A percentile compares a stretch with the other conserved stretches of the same genome.
phyloP scores from a whole-genome alignment of 2,888 invertebrate genomes.

The Apodemia duryi region DNA sequence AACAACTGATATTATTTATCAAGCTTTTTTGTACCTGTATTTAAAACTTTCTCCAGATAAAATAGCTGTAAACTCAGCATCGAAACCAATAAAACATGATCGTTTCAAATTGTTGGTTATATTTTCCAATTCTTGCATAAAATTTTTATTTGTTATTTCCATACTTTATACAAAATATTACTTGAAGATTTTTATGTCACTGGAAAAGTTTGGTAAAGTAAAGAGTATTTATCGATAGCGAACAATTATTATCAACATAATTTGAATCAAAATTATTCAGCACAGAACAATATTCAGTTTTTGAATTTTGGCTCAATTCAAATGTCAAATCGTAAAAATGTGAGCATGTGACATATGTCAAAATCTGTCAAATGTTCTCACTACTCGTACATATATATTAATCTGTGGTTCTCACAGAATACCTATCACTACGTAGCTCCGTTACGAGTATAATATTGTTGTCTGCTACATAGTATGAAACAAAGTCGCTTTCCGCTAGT shows the following conservation, averaged over 20 bases:
- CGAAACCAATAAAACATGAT: slow-evolving; percentile 83
- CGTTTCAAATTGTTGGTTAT: slow-evolving; percentile 76
- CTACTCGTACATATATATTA: too few relatives aligned
- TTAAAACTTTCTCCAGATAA: slow-evolving; percentile 61
- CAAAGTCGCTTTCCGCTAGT: too few relatives aligned
- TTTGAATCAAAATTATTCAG: background rate
- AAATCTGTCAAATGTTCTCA: too few relatives aligned
- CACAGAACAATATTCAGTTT: background rate
- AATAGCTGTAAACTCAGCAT: slow-evolving; percentile 85
- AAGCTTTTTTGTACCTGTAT: slow-evolving; percentile 60
- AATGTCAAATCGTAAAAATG: background rate
- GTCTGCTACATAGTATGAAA: too few relatives aligned
- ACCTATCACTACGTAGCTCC: too few relatives aligned
- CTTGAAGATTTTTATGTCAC: background rate
- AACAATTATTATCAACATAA: background rate
- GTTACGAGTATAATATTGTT: too few relatives aligned
- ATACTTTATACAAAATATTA: slow-evolving; percentile 49
- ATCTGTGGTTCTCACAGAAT: too few relatives aligned
- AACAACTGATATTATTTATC: too few relatives aligned
- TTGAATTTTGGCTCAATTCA: background rate
- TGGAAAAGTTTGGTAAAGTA: background rate
- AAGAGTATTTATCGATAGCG: background rate
- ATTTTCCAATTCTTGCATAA: slow-evolving; percentile 74
- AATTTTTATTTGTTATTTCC: slow-evolving; percentile 83
- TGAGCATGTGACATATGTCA: background rate